Conservation (phyloP, 37 sponge, comb jelly and placozoan species). For the Amphimedon queenslandica region DNA sequence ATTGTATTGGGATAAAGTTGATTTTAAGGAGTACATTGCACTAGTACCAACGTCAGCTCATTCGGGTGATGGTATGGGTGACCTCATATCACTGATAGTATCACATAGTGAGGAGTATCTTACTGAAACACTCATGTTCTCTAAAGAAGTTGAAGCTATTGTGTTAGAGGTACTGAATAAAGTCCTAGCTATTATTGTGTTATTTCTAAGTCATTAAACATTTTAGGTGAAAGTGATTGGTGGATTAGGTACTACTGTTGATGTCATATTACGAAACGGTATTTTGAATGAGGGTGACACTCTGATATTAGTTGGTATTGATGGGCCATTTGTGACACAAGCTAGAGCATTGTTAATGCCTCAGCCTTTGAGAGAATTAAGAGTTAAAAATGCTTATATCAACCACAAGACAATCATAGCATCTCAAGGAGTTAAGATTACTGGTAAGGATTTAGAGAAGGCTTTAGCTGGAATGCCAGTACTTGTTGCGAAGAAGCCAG, state of each 20-base stretch:
- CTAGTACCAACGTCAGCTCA: constrained; percentile 94
- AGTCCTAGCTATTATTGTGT: neutral
- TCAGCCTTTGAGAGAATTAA: constrained; percentile 91
- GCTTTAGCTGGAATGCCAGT: constrained; percentile 88
- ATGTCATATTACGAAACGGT: constrained; percentile 93
- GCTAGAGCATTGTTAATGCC: constrained; percentile 93
- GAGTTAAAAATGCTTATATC: constrained; percentile 92
- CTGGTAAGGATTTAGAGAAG: constrained; percentile 88
- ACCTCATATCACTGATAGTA: constrained; percentile 87
- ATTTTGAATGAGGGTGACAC: constrained; percentile 93
- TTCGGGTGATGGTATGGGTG: constrained; percentile 98
- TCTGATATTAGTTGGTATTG: constrained; percentile 78
- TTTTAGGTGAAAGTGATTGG: constrained; percentile 90
- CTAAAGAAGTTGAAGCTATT: constrained; percentile 77
- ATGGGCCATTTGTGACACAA: constrained; percentile 85
- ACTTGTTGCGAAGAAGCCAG: constrained; percentile 83
- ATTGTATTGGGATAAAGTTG: constrained; percentile 94
- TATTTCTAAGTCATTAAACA: neutral
- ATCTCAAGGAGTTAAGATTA: constrained; percentile 80
- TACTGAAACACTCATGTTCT: constrained; percentile 58
- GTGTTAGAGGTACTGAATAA: constrained; percentile 82
- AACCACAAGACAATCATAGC: constrained; percentile 75
- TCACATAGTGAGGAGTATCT: constrained; percentile 60
- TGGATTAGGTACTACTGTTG: constrained; percentile 95
- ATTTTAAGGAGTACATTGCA: constrained; percentile 81